Evolutionary conservation across 2,888 invertebrate genomes (phyloP), one percentile per base, ranked within the genome.

Genomic region (Lypha dubia): DNA sequence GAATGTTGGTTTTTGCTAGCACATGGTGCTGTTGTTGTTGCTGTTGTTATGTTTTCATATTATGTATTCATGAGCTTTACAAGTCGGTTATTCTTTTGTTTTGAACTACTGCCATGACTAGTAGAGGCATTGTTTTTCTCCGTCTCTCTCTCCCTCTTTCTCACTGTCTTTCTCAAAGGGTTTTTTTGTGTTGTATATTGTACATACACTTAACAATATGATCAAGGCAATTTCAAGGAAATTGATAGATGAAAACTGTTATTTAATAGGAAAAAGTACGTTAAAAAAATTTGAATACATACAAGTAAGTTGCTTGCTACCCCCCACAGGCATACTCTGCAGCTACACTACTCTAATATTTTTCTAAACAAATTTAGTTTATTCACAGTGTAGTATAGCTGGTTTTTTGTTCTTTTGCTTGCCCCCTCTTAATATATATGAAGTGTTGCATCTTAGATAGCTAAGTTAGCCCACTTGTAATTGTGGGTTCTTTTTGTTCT

Each of bases 381-480:
- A 49, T 35, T 53, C 51, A 32, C 62, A 32, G 79, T 79, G 79
- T 79, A 17, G 11, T 35, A 46, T 13, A 58, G 11, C 11, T 8
- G 41, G 8, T 70, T 70, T 49, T 60, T 46, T 46, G 13, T 53
- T 22, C 20, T 44, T 17, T 68, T 8, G n/a, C 28, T 51, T 51
- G 9, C n/a, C 53, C 67, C 28, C 70, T 58, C 73, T 81, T 75
- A 35, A 70, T 68, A 56, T 68, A 56, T 51, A 74, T 84, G 68
- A 84, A 84, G 84, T 84, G 77, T 74, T 79, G 81, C 84, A 79
- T 81, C 85, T 86, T 56, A 85, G 86, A 85, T 83, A 80, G 83
- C 85, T 83, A 76, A 86, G 86, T 86, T 86, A 86, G 86, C 86
- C 79, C 82, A 85, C 86, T 86, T 86, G 71, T 75, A 35, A 63